Conservation (phyloP, 2,113 vertebrate genomes). For the Tetraodon nigroviridis region DNA sequence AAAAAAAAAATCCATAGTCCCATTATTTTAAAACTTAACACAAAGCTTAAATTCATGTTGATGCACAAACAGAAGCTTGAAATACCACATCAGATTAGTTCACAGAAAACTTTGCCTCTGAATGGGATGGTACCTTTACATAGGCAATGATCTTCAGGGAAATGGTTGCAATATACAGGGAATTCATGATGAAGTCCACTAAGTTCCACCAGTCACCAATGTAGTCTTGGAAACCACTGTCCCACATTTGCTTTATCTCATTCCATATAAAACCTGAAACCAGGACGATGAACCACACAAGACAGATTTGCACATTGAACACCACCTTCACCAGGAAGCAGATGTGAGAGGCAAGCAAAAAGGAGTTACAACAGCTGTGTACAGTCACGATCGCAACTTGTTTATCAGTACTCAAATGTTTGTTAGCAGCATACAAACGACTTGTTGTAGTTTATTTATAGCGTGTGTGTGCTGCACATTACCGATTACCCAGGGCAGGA, state of each 20-base stretch:
- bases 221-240: constrained; percentile 93
- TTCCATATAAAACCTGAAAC: constrained; percentile 92
- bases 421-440: neutral
- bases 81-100: too few relatives aligned
- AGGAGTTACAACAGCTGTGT: neutral
- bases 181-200: constrained; percentile 99
- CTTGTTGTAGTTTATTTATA: neutral
- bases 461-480: constrained; percentile 39
- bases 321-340: neutral
- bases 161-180: constrained; percentile 94
- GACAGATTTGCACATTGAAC: neutral
- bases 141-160: constrained; percentile 94
- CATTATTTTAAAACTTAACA: neutral
- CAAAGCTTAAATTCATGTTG: neutral
- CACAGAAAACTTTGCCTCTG: neutral
- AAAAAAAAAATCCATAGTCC: constrained; percentile 47
- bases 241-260: constrained; percentile 99
- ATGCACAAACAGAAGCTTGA: too few relatives aligned
- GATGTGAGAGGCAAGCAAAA: neutral
- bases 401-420: neutral
- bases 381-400: neutral
- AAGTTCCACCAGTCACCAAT: constrained; percentile 99
- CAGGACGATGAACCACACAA: neutral
- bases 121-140: constrained; percentile 78
- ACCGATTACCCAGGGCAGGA: constrained; percentile 98